These are phyloP conservation scores for Stegophylla sp. DNA, from an alignment of 2,888 invertebrate genomes.

Conservation along the genomic window DNA sequence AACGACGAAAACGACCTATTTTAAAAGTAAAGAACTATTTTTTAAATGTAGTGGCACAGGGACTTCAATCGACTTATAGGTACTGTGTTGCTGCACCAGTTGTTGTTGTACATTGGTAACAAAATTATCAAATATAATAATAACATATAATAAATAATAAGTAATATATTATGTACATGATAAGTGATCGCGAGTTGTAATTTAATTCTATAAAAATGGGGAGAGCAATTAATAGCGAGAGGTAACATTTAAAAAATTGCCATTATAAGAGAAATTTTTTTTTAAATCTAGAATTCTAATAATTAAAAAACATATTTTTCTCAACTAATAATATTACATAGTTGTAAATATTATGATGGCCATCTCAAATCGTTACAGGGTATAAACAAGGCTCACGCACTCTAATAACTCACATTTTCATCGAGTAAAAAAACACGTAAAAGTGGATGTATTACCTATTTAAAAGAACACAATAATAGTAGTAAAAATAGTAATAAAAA, in stretches of 20 bases:
- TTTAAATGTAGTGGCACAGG: too few relatives aligned
- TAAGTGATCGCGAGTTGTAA: neutral
- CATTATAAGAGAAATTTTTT: neutral
- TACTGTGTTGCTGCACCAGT: neutral
- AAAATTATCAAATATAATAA: neutral
- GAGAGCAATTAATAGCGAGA: neutral
- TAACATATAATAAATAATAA: neutral
- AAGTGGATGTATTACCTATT: neutral
- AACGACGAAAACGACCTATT: too few relatives aligned
- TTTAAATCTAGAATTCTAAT: neutral
- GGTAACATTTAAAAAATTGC: neutral
- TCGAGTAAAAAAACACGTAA: neutral
- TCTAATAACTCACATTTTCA: neutral
- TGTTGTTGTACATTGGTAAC: too few relatives aligned
- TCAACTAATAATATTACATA: neutral
- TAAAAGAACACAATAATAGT: conserved; percentile 4
- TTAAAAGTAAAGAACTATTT: too few relatives aligned
- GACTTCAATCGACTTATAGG: neutral
- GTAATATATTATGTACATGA: neutral
- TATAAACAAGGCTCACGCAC: neutral
- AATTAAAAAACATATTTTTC: neutral
- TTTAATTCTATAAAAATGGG: neutral
- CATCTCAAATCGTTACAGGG: conserved; percentile 19
- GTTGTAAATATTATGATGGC: conserved; percentile 32
- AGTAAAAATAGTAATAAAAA: neutral